Evolutionary conservation across 1,140 invertebrate species (phyloP), one percentile per base, ranked within the genome.

Genomic region (Macrotrachela quadricornifera): DNA sequence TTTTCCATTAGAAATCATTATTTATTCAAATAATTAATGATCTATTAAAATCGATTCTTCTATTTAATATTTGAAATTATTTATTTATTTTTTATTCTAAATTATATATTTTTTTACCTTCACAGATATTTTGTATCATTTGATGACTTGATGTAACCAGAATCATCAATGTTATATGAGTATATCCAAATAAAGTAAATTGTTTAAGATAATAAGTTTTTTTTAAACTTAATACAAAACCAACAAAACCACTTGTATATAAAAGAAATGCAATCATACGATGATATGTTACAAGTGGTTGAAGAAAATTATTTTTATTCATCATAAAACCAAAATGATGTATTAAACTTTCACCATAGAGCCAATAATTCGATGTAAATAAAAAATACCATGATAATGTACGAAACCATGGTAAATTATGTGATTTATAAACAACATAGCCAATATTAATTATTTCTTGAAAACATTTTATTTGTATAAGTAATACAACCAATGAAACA

Each of bases 401-500:
- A 57, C 92, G 75, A 71, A 99, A 99, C 91, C 91, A 99, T 14
- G 92, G 92, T 57, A 99, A 74, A 50, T 91, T 86, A 69, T 96
- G 90, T 54, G 95, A 86, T 54, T 86, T 78, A 66, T 97, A 97
- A 0, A 99, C 92, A 37, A 87, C 82, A 70, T 97, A 94, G 10
- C 94, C 94, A 71, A 99, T 97, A 60, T 91, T 99, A 99, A 99
- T 97, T 52, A 99, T 96, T 73, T 99, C 94, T 70, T 90, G 84
- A 71, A 97, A 99, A 72, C 94, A 99, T 77, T 95, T 96, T 30
- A 99, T 85, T 80, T 99, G 94, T 6, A 99, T 85, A 50, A 83
- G 70, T 56, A 99, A 73, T 78, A 97, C 91, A 60, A 86, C 82
- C 48, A 87, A 76, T 80, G 96, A 94, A 37, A 99, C 73, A 58